Percentiles rank a stretch among this genome's conserved stretches.
Evolutionary conservation across 1,140 invertebrate species (phyloP).

Genomic region (Procambarus virginalis): DNA sequence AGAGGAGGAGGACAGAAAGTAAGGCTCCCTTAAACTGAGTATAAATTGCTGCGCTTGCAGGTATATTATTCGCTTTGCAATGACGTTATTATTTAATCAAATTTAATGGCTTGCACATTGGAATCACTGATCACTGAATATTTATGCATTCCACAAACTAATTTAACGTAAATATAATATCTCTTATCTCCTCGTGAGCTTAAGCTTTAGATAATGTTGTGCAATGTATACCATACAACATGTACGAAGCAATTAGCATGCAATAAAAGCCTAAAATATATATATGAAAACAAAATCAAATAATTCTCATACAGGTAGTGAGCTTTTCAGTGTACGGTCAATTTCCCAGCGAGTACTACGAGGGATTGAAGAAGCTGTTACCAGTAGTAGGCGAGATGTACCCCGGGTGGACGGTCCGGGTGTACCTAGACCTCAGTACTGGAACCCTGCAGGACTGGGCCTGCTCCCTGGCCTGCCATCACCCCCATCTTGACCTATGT

Average conservation of each 20-base stretch:
- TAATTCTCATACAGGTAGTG: neutral
- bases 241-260: no score
- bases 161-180: no score
- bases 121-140: no score
- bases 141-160: no score
- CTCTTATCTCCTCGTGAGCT: no score
- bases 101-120: no score
- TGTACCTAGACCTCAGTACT: constrained; percentile 12
- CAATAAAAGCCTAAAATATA: no score
- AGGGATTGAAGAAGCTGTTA: constrained; percentile 2
- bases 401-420: constrained; percentile 14
- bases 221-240: no score
- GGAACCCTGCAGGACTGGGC: neutral
- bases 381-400: neutral
- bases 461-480: constrained; percentile 8
- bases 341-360: neutral
- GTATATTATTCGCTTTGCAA: no score
- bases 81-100: no score
- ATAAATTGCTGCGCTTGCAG: neutral
- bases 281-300: no score
- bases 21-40: neutral
- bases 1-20: neutral
- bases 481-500: constrained; percentile 19
- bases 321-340: constrained; percentile 7
- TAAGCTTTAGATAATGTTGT: no score